Percentiles rank a stretch among this genome's conserved stretches.
Conservation (phyloP, 2,888 invertebrate species). For the Clostera curtula region DNA sequence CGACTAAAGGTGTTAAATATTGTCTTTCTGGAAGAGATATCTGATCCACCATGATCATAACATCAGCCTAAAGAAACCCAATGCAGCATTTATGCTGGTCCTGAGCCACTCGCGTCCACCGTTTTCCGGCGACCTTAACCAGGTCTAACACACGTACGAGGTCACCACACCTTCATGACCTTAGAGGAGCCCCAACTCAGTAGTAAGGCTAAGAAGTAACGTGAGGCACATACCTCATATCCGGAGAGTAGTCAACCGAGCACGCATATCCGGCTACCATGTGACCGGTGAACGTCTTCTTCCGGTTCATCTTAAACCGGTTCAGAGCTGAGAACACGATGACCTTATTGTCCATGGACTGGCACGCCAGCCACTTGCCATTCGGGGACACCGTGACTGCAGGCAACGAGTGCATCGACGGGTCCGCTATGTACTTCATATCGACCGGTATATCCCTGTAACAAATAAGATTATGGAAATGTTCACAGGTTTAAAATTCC, state of each 20-base stretch:
- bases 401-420: slow-evolving; percentile 99
- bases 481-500: too few species aligned
- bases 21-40: too few species aligned
- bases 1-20: too few species aligned
- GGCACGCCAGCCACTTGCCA: slow-evolving; percentile 99
- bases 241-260: slow-evolving; percentile 96
- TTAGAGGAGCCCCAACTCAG: too few species aligned
- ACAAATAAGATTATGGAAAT: not conserved
- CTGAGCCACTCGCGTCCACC: too few species aligned
- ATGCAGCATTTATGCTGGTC: too few species aligned
- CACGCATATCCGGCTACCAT: slow-evolving; percentile 99
- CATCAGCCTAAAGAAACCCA: too few species aligned
- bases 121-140: too few species aligned
- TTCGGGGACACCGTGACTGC: slow-evolving; percentile 96
- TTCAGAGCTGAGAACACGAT: slow-evolving; percentile 98
- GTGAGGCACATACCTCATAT: slow-evolving; percentile 86
- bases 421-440: slow-evolving; percentile 99
- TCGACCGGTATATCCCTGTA: slow-evolving; percentile 93
- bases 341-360: slow-evolving; percentile 99
- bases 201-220: slow-evolving; percentile 4
- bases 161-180: too few species aligned
- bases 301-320: slow-evolving; percentile 97
- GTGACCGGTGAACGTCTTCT: slow-evolving; percentile 98
- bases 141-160: too few species aligned
- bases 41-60: too few species aligned